Base-by-base conservation (phyloP, 92 coral and sea anemone genomes). In the Scolanthus callimorphus region DNA sequence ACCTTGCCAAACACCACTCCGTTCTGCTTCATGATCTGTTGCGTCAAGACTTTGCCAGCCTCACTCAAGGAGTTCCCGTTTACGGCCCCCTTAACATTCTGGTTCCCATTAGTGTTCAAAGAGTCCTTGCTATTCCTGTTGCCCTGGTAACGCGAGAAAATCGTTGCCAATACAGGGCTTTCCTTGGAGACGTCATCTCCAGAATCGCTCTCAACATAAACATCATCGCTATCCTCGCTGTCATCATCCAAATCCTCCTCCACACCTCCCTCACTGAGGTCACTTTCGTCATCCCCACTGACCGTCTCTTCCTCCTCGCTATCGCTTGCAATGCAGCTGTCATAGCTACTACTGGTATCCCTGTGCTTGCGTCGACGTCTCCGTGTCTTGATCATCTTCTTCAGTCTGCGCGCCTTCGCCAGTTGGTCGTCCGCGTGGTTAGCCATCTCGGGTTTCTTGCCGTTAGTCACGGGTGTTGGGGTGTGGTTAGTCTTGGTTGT, bases 181-280 rank as follows among this genome's bases (percentile, higher is more conserved):
- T 49, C 60, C 1, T 20, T 19, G 25, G 55, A 57, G 30, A 69
- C 63, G 25, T 74, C 87, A 17, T 78, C 81, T 44, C 71, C 94
- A 3, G 97, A 90, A 25, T 86, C 96, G 39, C 96, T 89, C 65
- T 77, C 94, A 10, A 78, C 72, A 24, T 80, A 78, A 11, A 89
- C 83, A 38, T 94, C 99, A 47, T 94, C 96, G 25, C 99, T 94
- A 9, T 88, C 89, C 24, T 89, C 96, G 26, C 69, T 87, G 30
- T 88, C 90, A 62, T 76, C 83, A 56, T 73, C 57, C 55, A 79
- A 57, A 34, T 79, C 96, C 23, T 66, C 79, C 51, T 63, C 96
- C 41, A 82, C 77, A 3, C 89, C 96, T 11, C 99, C 99, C 61
- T 94, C 99, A 52, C 99, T 94, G 39, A 94, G 63, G 71, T 94